Evolutionary conservation across 1,140 invertebrate genomes (phyloP), one percentile per base, ranked within the genome.

Genomic region (Diachasma alloeum): DNA sequence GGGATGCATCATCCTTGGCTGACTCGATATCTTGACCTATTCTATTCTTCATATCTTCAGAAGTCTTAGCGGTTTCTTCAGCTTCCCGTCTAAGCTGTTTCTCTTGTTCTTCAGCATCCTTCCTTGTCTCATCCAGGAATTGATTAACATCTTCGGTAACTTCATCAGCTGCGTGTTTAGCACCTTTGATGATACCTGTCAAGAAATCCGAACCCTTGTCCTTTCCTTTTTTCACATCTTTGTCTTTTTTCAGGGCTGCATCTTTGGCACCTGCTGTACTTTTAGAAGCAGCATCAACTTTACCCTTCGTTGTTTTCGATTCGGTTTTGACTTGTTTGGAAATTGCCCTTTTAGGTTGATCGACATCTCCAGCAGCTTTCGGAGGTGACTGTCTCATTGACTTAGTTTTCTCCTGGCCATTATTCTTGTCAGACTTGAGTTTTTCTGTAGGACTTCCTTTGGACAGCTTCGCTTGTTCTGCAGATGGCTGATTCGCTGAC

Each of bases 201-300:
- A 82, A 77, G 6, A 82, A 81, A 1, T 76, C 73, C 44, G 70
- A 22, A 19, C 44, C 67, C 63, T 83, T 85, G 0, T 83, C 84
- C 39, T 87, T 84, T 0, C 70, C 39, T 70, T 84, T 87, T 8
- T 85, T 85, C 0, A 78, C 75, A 68, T 85, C 84, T 71, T 85
- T 84, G 5, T 48, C 75, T 8, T 59, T 19, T 63, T 77, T 77
- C 0, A 17, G 4, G 0, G 15, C 11, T 39, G 66, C 1, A 68
- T 39, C 66, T 19, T 68, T 68, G 8, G 48, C 19, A 9, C 53
- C 66, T 9, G 79, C 80, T 8, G 81, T 19, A 15, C 46, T 9
- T n/a, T 79, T 76, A 4, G 67, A 53, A 17, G 17, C 71, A 0
- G 72, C 42, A 17, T 53, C 26, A 3, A 80, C 0, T 70, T 79